Evolutionary conservation across 2,113 vertebrate genomes (phyloP), one percentile per base, ranked within the genome.

Genomic region (Montifringilla adamsi): DNA sequence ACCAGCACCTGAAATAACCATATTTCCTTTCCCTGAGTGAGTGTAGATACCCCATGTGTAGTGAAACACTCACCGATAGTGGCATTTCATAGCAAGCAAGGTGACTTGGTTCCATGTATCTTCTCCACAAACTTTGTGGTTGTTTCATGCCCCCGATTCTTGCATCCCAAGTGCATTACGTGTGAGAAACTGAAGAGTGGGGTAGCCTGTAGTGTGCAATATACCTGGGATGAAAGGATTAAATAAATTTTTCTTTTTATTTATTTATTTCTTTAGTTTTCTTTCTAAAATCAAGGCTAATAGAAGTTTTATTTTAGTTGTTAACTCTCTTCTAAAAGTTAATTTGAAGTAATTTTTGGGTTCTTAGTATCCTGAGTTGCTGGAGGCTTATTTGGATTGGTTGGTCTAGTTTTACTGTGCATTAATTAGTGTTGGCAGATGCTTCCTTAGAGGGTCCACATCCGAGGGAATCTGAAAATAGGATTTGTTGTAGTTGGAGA

Each of bases 121-220:
- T 47, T 76, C 7, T 56, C 33, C 6, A 39, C 39, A 28, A 33
- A 10, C 17, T 22, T 50, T 1, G 18, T 7, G 30, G 35, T 28
- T 79, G 10, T 68, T 73, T 24, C 13, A 31, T 46, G 30, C 44
- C 16, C 10, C 0, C 37, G 0, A 5, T 60, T 86, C 27, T 73
- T 20, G 3, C 22, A 44, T 60, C 13, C 44, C 16, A 14, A 41
- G 16, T 35, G 16, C 33, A 5, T n/a, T n/a, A 5, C 3, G 6
- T 39, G 39, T 74, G 35, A 84, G 33, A 87, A 85, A 63, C 13
- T 22, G 56, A 73, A 63, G 30, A 76, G 37, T 53, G 27, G n/a
- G 13, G 6, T 58, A 15, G 74, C 20, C 23, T 53, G 53, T 67
- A 37, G 5, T 41, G 39, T 59, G 44, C 16, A 19, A 7, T 27